Evolutionary conservation across 2,797 vertebrate genomes (phyloP).

Genomic region (Malacoctenus gilli): DNA sequence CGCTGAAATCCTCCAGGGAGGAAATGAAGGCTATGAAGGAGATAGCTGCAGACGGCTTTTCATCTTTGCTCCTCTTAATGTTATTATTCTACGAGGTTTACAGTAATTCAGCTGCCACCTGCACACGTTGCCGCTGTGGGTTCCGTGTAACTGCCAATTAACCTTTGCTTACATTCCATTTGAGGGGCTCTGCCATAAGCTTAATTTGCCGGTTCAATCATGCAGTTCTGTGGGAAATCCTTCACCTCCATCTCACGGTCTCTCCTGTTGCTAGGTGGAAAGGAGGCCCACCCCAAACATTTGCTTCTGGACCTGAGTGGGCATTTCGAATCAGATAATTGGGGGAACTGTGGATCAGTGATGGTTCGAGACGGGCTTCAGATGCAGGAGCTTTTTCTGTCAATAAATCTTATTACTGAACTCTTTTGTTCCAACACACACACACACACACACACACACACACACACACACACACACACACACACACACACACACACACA

Average conservation of each 20-base stretch:
- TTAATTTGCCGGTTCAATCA: constrained; percentile 62
- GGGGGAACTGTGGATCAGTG: too few relatives aligned
- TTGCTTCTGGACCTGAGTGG: constrained; percentile 60
- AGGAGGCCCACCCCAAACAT: constrained; percentile 55
- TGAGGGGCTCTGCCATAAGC: constrained; percentile 37
- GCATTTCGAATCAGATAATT: constrained; percentile 65
- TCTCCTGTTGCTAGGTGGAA: constrained; percentile 72
- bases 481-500: too few relatives aligned
- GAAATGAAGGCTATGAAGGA: neutral
- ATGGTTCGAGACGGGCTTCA: too few relatives aligned
- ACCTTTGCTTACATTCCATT: constrained; percentile 66
- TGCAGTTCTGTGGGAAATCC: constrained; percentile 60
- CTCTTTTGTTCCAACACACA: too few relatives aligned
- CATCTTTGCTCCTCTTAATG: constrained; percentile 18
- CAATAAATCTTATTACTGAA: too few relatives aligned
- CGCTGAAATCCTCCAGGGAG: constrained; percentile 7
- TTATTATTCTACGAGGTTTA: constrained; percentile 36
- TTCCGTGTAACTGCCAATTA: constrained; percentile 59
- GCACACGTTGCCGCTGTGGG: constrained; percentile 33
- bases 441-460: too few relatives aligned
- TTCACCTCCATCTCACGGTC: constrained; percentile 64
- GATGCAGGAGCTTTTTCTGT: too few relatives aligned
- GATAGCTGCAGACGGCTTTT: neutral
- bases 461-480: too few relatives aligned
- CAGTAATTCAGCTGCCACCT: constrained; percentile 52